Percentiles rank a stretch among this genome's conserved stretches.
phyloP scores from a whole-genome alignment of 2,113 vertebrate species.

The Mystacornis crossleyi region DNA sequence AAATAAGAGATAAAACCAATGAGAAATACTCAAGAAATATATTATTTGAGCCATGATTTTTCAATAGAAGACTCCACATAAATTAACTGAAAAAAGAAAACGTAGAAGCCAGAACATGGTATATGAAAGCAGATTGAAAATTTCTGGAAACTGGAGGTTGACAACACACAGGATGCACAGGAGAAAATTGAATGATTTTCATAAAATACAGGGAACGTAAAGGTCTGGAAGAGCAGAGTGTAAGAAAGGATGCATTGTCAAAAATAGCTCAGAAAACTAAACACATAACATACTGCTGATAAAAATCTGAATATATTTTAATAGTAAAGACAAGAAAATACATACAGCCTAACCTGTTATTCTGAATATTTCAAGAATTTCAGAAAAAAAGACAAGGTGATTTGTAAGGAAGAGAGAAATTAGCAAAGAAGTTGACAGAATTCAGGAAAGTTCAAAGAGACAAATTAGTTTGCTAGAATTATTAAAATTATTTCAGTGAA shows the following conservation, averaged over 20 bases:
- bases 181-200: neutral
- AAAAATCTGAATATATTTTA: neutral
- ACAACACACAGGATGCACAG: neutral
- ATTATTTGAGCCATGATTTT: neutral
- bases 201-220: neutral
- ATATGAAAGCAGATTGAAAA: neutral
- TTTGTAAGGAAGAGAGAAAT: neutral
- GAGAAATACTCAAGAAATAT: neutral
- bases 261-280: neutral
- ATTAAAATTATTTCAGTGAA: neutral
- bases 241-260: neutral
- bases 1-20: neutral
- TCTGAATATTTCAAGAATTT: neutral
- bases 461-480: neutral
- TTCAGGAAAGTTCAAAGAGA: neutral
- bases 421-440: neutral
- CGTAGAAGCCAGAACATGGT: neutral
- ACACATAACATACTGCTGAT: neutral
- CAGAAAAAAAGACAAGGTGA: neutral
- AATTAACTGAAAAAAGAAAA: neutral
- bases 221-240: neutral
- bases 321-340: neutral
- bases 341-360: neutral
- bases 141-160: neutral
- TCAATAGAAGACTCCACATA: neutral